Evolutionary conservation across 1,140 invertebrate species (phyloP).

Genomic region (Littorina saxatilis): DNA sequence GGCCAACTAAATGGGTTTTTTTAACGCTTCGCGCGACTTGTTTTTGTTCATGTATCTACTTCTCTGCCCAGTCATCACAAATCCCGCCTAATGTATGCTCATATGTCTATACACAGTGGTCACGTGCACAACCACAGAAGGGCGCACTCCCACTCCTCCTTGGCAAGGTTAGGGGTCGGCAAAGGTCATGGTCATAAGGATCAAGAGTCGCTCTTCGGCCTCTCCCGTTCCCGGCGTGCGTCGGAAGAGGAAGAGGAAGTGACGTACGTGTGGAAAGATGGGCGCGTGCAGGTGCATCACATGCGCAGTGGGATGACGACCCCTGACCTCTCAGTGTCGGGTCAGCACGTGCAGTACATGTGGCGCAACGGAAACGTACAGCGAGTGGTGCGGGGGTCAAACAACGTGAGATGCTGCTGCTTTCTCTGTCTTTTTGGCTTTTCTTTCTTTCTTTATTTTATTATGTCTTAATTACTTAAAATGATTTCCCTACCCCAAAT

Average conservation of each 20-base stretch:
- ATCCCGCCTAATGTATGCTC: too few relatives aligned
- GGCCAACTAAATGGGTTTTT: too few relatives aligned
- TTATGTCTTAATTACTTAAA: neutral
- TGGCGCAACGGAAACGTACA: conserved; percentile 32
- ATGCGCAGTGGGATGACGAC: neutral
- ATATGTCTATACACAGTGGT: too few relatives aligned
- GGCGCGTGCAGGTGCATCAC: conserved; percentile 30
- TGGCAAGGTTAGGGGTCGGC: neutral
- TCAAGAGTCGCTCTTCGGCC: neutral
- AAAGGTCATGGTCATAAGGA: neutral
- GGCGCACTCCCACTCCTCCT: conserved; percentile 22
- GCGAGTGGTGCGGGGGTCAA: conserved; percentile 22
- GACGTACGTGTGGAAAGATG: conserved; percentile 36
- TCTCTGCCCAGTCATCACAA: too few relatives aligned
- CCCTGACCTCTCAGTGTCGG: conserved; percentile 16
- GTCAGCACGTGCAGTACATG: conserved; percentile 36
- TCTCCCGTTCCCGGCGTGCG: neutral
- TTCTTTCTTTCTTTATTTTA: neutral
- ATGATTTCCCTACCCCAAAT: neutral
- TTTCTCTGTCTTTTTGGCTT: neutral
- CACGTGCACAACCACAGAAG: neutral
- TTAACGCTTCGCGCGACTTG: too few relatives aligned
- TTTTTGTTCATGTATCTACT: too few relatives aligned
- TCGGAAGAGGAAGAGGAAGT: conserved; percentile 25
- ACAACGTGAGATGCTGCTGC: neutral